A percentile compares a stretch with the other conserved stretches of the same genome.
These are phyloP conservation scores for Glossosoma conforme DNA, from an alignment of 1,140 invertebrate species.

Conservation along the genomic window DNA sequence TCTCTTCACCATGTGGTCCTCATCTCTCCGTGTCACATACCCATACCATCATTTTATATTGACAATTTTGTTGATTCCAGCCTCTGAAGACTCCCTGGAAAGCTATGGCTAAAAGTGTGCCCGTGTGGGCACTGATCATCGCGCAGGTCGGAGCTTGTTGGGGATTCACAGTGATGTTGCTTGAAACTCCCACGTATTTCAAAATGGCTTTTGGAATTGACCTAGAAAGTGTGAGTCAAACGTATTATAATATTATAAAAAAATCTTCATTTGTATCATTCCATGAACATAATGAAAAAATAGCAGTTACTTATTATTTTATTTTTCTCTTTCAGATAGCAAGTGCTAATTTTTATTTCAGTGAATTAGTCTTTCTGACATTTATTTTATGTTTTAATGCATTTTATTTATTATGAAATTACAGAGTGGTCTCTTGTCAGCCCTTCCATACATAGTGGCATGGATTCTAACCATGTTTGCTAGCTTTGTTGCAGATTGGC, in stretches of 20 bases:
- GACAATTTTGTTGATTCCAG: slow-evolving; percentile 6
- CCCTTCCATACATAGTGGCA: slow-evolving; percentile 66
- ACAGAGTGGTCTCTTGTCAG: slow-evolving; percentile 55
- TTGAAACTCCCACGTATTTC: slow-evolving; percentile 14
- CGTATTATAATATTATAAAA: slow-evolving; percentile 5
- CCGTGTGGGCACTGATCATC: slow-evolving; percentile 1
- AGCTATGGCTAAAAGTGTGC: slow-evolving; percentile 1
- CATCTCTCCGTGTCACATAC: no score
- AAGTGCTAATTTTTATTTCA: no score
- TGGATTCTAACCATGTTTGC: slow-evolving; percentile 58
- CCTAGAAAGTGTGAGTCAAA: slow-evolving; percentile 5
- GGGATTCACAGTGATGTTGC: slow-evolving; percentile 9
- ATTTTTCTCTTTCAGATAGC: no score
- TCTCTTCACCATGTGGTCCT: no score
- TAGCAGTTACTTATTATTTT: not conserved
- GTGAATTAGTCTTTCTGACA: no score
- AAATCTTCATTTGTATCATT: not conserved
- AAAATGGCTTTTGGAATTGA: not conserved
- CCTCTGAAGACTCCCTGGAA: slow-evolving; percentile 6
- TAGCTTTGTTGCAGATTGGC: slow-evolving; percentile 51
- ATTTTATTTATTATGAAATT: slow-evolving; percentile 4
- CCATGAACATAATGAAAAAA: no score
- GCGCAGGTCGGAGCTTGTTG: slow-evolving; percentile 12
- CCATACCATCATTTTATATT: not conserved
- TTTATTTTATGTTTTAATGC: no score